Conservation (phyloP, 1,140 invertebrate genomes). For the Brachionus sp. region DNA sequence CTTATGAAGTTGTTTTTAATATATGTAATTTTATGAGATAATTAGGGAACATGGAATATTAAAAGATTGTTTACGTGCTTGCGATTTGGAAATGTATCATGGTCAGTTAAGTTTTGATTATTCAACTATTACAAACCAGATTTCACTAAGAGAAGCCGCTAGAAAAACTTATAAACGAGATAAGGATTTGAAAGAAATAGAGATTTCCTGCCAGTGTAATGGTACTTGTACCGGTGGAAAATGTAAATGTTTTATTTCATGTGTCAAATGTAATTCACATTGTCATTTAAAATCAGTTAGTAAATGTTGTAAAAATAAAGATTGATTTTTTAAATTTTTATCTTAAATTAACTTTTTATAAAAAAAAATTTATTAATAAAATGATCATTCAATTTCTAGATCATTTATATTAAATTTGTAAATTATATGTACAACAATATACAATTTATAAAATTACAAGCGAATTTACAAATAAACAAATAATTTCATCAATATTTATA, state of each 20-base stretch:
- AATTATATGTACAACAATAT: not conserved
- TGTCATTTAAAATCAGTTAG: not conserved
- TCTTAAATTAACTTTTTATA: not conserved
- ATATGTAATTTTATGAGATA: slow-evolving; percentile 9
- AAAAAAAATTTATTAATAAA: not conserved
- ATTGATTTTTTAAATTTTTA: not conserved
- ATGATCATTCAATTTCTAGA: not conserved
- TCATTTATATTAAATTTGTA: not conserved
- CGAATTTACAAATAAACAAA: not conserved
- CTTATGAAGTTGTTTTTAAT: no score
- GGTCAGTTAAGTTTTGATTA: not conserved
- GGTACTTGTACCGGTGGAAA: not conserved
- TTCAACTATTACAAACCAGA: not conserved
- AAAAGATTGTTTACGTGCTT: not conserved
- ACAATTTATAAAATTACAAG: not conserved
- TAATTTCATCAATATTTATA: not conserved
- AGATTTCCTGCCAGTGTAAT: not conserved
- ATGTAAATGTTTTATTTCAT: slow-evolving; percentile 3
- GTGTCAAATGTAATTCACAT: slow-evolving; percentile 5
- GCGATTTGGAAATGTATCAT: slow-evolving; percentile 1
- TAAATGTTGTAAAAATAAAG: slow-evolving; percentile 11
- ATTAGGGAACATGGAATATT: not conserved
- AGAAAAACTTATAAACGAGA: not conserved
- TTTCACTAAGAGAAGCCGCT: not conserved
- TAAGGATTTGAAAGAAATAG: not conserved